Base-by-base conservation (phyloP, 2,888 invertebrate genomes). In the Resseliella maxima region DNA sequence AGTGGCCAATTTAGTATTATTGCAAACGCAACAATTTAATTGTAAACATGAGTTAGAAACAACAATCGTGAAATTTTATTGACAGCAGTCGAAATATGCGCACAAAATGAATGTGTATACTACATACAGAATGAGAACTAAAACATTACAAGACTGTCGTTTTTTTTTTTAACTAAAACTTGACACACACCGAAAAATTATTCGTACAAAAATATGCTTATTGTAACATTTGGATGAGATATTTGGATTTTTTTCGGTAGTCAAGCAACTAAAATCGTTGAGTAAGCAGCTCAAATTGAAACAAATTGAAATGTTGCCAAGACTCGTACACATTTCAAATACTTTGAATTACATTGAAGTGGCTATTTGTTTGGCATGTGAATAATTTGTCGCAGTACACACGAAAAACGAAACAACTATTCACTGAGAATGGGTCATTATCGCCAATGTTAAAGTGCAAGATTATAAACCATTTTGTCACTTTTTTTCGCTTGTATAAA, bases 261-360 rank as follows among this genome's bases (percentile, higher is more conserved):
- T 3, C 59, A 59, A 59, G 24, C 59, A 24, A 24, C 59, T 6
- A 59, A 59, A 59, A 24, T 59, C 24, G 24, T 24, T 24, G 59
- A 59, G 24, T 2, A 1, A 8, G 59, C 24, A 10, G 24, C n/a
- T 24, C 59, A 18, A 59, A 24, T 59, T n/a, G n/a, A n/a, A n/a
- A n/a, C n/a, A n/a, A n/a, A n/a, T 50, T 59, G 59, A 59, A n/a
- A 24, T 59, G 59, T 59, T 59, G 59, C 59, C 59, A 59, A 24
- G n/a, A 59, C 59, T 24, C 59, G 59, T 59, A 24, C 59, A 59
- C 24, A 2, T 59, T n/a, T 59, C 24, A 24, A 15, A 59, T 59
- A 10, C 15, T 59, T 59, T 24, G 59, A 0, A 24, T 24, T 2
- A 24, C 59, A 24, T 24, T 24, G 5, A 24, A 59, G 3, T 2